Evolutionary conservation across 2,113 vertebrate species (phyloP).

Genomic region (Platysteira castanea): DNA sequence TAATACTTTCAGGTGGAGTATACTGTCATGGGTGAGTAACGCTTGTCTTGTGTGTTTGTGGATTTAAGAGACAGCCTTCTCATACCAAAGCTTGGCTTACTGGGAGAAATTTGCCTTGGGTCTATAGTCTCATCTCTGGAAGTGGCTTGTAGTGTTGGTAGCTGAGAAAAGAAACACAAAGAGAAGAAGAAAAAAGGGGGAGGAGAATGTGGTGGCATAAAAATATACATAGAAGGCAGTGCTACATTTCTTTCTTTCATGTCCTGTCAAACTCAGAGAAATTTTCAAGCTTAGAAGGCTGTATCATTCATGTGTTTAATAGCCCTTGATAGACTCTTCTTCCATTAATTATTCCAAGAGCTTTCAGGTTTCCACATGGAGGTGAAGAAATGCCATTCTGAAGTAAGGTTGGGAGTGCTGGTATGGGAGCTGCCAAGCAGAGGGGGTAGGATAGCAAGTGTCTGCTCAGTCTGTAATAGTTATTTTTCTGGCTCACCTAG

Average conservation of each 20-base stretch:
- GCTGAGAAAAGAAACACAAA: background rate
- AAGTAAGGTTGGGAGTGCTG: background rate
- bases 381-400: background rate
- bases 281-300: background rate
- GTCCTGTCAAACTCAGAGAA: background rate
- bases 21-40: background rate
- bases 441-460: background rate
- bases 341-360: background rate
- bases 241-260: background rate
- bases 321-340: background rate
- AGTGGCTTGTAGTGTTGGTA: background rate
- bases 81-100: background rate
- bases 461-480: background rate
- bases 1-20: background rate
- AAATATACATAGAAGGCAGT: background rate
- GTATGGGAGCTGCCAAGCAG: background rate
- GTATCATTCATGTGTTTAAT: background rate
- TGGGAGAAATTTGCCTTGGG: background rate
- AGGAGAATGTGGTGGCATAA: background rate
- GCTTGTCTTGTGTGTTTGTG: background rate
- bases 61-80: background rate
- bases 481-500: background rate
- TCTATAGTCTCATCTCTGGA: background rate
- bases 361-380: background rate
- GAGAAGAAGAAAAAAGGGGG: too few relatives aligned